These are phyloP conservation scores for Tetrax tetrax DNA, from an alignment of 2,113 vertebrate genomes.

Conservation along the genomic window DNA sequence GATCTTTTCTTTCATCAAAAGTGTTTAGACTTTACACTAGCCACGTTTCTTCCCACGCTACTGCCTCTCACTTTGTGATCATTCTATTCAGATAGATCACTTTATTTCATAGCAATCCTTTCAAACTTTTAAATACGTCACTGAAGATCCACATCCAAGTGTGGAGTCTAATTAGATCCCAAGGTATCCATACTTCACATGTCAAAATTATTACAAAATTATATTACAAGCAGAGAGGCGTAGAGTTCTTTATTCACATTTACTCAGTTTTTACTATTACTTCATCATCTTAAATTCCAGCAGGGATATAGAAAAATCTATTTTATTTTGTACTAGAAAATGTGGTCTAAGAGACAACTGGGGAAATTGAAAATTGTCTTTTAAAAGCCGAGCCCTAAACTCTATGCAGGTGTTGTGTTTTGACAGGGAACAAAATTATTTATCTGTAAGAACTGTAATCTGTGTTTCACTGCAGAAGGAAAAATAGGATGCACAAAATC, in stretches of 20 bases:
- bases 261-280: background rate
- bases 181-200: background rate
- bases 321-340: background rate
- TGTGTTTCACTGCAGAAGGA: background rate
- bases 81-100: background rate
- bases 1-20: background rate
- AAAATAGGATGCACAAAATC: background rate
- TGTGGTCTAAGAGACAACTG: background rate
- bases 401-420: background rate
- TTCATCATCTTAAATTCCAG: background rate
- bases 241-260: background rate
- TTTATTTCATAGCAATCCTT: background rate
- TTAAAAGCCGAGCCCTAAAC: background rate
- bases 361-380: background rate
- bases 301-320: background rate
- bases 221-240: background rate
- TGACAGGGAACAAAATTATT: background rate
- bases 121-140: background rate
- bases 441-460: background rate
- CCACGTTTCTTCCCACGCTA: background rate
- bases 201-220: background rate
- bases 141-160: background rate
- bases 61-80: background rate
- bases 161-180: background rate
- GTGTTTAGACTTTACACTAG: background rate